phyloP scores from a whole-genome alignment of 1,140 invertebrate species.

The Berghia stephanieae region DNA sequence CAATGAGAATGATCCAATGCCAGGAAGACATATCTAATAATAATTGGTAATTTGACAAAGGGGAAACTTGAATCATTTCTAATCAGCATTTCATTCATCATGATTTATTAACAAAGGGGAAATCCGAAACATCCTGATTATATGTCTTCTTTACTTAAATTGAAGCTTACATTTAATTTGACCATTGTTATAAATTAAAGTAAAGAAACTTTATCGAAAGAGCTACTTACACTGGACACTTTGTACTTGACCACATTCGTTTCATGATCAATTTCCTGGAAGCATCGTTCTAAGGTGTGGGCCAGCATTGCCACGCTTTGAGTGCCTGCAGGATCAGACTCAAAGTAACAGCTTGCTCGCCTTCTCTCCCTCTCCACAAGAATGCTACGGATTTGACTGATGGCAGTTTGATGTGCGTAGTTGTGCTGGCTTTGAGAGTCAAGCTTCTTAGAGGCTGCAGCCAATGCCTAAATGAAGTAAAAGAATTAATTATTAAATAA shows the following conservation, averaged over 20 bases:
- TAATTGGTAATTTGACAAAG: no score
- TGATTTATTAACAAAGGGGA: no score
- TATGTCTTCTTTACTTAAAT: no score
- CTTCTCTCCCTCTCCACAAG: slow-evolving; percentile 47
- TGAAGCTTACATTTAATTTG: no score
- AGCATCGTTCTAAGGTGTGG: slow-evolving; percentile 55
- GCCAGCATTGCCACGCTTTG: slow-evolving; percentile 55
- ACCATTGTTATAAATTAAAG: no score
- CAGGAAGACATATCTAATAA: no score
- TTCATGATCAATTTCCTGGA: slow-evolving; percentile 52
- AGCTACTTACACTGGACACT: slow-evolving; percentile 49
- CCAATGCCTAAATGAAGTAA: slow-evolving; percentile 39
- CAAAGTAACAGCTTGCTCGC: slow-evolving; percentile 49
- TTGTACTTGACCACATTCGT: slow-evolving; percentile 39
- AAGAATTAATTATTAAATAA: slow-evolving; percentile 18
- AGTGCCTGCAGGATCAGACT: slow-evolving; percentile 48
- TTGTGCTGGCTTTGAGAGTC: slow-evolving; percentile 43
- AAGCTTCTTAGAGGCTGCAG: slow-evolving; percentile 44
- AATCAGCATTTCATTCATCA: no score
- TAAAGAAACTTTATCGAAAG: no score
- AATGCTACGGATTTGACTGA: slow-evolving; percentile 48
- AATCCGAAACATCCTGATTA: no score
- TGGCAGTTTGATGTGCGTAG: slow-evolving; percentile 46
- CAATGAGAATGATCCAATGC: no score
- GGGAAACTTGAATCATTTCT: no score